Percentiles rank a stretch among this genome's conserved stretches.
Conservation (phyloP, 2,113 vertebrate genomes). For the Prionailurus viverrinus region DNA sequence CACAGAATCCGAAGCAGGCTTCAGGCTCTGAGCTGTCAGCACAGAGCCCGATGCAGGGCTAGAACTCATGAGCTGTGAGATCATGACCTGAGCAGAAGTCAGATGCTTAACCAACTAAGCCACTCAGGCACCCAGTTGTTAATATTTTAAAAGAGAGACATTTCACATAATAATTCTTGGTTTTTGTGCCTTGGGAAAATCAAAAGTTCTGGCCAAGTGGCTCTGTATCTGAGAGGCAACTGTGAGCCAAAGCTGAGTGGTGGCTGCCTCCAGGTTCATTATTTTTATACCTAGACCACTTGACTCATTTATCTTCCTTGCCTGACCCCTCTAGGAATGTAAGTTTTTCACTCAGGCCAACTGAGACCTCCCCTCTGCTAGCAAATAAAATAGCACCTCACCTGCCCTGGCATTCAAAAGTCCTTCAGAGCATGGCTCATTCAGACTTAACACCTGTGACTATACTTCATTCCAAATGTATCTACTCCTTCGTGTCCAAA, state of each 20-base stretch:
- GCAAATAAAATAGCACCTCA: not conserved
- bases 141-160: not conserved
- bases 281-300: slow-evolving; percentile 16
- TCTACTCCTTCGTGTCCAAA: not conserved
- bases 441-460: not conserved
- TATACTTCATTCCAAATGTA: not conserved
- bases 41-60: too few relatives aligned
- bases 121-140: not conserved
- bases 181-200: not conserved
- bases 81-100: too few relatives aligned
- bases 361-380: not conserved
- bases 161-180: not conserved
- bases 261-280: not conserved
- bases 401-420: not conserved
- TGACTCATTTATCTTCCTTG: not conserved
- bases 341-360: not conserved
- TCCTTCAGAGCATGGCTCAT: not conserved
- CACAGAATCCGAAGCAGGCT: too few relatives aligned
- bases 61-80: too few relatives aligned
- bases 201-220: not conserved
- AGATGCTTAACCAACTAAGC: too few relatives aligned
- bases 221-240: not conserved
- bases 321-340: not conserved
- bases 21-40: too few relatives aligned
- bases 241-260: not conserved